Percentiles rank a stretch among this genome's conserved stretches.
Conservation (phyloP, 2,797 vertebrate species). For the Erethizon dorsatum region DNA sequence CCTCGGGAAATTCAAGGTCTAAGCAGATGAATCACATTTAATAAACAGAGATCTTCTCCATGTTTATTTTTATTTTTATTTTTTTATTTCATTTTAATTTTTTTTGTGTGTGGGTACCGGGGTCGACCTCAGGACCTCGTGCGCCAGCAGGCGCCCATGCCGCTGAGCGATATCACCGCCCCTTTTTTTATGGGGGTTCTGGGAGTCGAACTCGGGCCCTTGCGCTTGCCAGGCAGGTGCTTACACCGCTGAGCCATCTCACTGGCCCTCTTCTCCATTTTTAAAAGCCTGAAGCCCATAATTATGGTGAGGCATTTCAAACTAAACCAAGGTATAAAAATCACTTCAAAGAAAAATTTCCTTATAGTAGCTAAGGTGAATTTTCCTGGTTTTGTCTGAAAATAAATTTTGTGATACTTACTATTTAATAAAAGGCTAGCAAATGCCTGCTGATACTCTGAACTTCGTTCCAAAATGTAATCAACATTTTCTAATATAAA, state of each 20-base stretch:
- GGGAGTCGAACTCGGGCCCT: too few species aligned
- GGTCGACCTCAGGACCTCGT: too few species aligned
- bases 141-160: too few species aligned
- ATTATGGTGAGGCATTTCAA: conserved; percentile 9
- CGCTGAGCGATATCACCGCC: too few species aligned
- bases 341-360: conserved; percentile 54
- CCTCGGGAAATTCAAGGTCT: conserved; percentile 22
- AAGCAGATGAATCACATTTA: neutral
- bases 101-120: too few species aligned
- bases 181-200: too few species aligned
- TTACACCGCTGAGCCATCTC: too few species aligned
- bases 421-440: conserved; percentile 1
- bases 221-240: too few species aligned
- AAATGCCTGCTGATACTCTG: neutral
- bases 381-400: neutral
- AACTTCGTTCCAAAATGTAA: conserved; percentile 44
- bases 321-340: conserved; percentile 37
- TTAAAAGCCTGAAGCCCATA: conserved; percentile 21
- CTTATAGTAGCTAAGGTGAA: neutral
- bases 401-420: conserved; percentile 12
- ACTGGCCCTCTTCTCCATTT: neutral
- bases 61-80: too few species aligned
- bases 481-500: conserved; percentile 34
- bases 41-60: neutral
- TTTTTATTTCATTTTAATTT: too few species aligned